These are phyloP conservation scores for Scaptomyza tumidula DNA, from an alignment of 2,888 invertebrate genomes.

Conservation along the genomic window DNA sequence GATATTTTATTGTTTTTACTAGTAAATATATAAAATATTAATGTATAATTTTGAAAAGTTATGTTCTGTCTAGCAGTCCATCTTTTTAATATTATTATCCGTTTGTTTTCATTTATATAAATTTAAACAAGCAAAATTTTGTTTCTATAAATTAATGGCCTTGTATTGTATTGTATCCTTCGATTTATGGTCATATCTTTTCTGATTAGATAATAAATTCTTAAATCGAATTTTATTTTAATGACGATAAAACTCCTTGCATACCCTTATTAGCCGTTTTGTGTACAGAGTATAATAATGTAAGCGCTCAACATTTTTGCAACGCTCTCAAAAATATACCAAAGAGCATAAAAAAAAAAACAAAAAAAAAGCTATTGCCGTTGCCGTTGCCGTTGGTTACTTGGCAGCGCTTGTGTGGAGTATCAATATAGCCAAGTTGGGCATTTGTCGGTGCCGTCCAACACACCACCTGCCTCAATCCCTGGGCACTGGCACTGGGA, in stretches of 20 bases:
- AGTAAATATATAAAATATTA: too few species aligned
- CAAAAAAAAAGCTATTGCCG: conserved; percentile 25
- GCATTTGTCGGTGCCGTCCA: conserved; percentile 22
- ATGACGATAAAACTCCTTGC: neutral
- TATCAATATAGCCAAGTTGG: conserved; percentile 51
- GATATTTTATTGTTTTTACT: neutral
- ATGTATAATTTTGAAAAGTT: too few species aligned
- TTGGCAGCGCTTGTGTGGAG: conserved; percentile 46
- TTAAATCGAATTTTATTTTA: too few species aligned
- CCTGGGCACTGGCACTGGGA: conserved; percentile 37
- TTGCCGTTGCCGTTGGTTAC: conserved; percentile 23
- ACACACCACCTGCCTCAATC: conserved; percentile 60
- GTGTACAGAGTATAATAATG: conserved; percentile 4
- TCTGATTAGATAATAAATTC: too few species aligned
- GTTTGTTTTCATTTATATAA: too few species aligned
- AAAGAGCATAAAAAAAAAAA: neutral
- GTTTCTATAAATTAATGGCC: too few species aligned
- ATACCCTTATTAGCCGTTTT: neutral
- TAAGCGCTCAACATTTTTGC: conserved; percentile 47
- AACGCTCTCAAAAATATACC: conserved; percentile 62
- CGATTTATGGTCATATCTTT: neutral
- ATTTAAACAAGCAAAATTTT: too few species aligned
- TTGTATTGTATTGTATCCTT: too few species aligned
- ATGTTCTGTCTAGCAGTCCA: too few species aligned
- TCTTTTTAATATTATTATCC: too few species aligned